Conservation (phyloP, 2,797 vertebrate genomes). For the Erethizon dorsatum region DNA sequence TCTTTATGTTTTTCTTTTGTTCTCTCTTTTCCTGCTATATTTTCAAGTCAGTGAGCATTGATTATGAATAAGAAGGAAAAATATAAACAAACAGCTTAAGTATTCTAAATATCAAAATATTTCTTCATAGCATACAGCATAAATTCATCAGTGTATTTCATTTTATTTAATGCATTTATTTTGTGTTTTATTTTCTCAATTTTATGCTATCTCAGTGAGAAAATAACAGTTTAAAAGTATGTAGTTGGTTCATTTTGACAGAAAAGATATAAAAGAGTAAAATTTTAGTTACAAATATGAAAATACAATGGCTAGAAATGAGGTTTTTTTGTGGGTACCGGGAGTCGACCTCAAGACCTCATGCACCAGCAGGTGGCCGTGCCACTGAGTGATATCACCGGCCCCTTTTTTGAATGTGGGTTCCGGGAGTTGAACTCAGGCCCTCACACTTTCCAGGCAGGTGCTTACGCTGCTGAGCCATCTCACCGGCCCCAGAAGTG, state of each 20-base stretch:
- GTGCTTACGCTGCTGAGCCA: too few relatives aligned
- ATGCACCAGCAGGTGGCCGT: too few relatives aligned
- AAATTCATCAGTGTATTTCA: neutral
- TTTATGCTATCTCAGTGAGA: conserved; percentile 77
- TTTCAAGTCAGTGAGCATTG: neutral
- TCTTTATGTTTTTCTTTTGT: neutral
- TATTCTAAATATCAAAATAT: neutral
- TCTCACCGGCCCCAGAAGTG: neutral
- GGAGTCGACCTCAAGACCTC: too few relatives aligned
- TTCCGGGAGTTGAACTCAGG: too few relatives aligned
- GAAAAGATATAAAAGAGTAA: conserved; percentile 73
- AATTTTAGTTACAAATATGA: conserved; percentile 84
- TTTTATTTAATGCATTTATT: conserved; percentile 48
- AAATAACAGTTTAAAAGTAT: conserved; percentile 79
- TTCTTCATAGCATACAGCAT: neutral
- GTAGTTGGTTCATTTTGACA: conserved; percentile 84
- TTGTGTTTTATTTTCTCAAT: conserved; percentile 41
- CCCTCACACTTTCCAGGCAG: too few relatives aligned
- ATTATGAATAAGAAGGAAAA: neutral
- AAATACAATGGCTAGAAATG: conserved; percentile 83
- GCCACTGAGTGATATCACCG: too few relatives aligned
- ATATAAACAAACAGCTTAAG: neutral
- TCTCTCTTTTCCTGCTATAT: neutral
- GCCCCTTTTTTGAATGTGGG: too few relatives aligned
- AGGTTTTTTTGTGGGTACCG: too few relatives aligned